Conservation (phyloP, 2,888 invertebrate genomes). For the Parnassius orleans region DNA sequence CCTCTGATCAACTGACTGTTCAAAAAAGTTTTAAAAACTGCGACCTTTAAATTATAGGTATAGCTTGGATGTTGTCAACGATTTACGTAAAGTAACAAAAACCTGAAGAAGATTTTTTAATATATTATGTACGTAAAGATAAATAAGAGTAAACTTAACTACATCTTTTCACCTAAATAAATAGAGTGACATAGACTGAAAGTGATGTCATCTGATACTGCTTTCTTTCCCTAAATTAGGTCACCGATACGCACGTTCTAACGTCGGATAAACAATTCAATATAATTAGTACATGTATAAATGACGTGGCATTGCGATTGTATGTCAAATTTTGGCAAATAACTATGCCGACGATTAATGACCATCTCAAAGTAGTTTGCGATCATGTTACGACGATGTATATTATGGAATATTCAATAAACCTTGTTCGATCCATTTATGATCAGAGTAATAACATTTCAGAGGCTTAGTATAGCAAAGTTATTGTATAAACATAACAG, state of each 20-base stretch:
- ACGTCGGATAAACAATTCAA: neutral
- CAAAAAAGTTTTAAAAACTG: too few relatives aligned
- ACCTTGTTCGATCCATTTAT: conserved; percentile 4
- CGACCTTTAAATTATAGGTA: too few relatives aligned
- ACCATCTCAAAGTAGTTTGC: conserved; percentile 5
- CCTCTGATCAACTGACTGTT: too few relatives aligned
- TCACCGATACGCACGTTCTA: conserved; percentile 11
- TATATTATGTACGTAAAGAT: too few relatives aligned
- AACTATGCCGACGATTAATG: neutral
- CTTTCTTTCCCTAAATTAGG: conserved; percentile 16
- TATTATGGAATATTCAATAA: conserved; percentile 8
- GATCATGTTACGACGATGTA: neutral
- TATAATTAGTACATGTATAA: neutral
- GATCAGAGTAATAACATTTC: conserved; percentile 5
- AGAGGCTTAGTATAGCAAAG: conserved; percentile 2
- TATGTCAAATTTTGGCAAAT: conserved; percentile 2
- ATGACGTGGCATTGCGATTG: neutral
- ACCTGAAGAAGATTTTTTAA: neutral
- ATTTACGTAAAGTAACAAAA: too few relatives aligned
- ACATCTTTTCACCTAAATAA: conserved; percentile 11
- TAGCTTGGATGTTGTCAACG: too few relatives aligned
- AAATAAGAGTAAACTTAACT: too few relatives aligned
- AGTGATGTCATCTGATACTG: conserved; percentile 19
- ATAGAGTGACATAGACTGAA: conserved; percentile 3
- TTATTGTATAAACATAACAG: neutral